These are phyloP conservation scores for Drosophila pruinosa DNA, from an alignment of 1,140 invertebrate species.

Conservation along the genomic window DNA sequence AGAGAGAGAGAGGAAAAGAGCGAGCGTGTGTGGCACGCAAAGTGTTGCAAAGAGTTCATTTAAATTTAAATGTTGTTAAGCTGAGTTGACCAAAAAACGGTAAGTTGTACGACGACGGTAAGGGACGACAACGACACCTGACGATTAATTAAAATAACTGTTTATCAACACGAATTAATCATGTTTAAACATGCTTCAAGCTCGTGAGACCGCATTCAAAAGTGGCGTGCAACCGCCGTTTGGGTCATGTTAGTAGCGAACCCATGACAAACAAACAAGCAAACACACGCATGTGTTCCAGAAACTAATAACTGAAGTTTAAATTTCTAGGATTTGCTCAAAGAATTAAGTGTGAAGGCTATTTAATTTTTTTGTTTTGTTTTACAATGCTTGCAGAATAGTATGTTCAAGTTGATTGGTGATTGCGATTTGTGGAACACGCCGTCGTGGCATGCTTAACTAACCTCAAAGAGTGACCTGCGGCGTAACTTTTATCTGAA, in stretches of 20 bases:
- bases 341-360: neutral
- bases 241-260: conserved; percentile 49
- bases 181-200: conserved; percentile 62
- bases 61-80: conserved; percentile 57
- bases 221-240: conserved; percentile 60
- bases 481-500: conserved; percentile 60
- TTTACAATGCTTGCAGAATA: neutral
- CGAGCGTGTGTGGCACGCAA: neutral
- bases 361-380: too few species aligned
- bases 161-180: conserved; percentile 80
- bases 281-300: conserved; percentile 21
- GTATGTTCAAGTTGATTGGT: neutral
- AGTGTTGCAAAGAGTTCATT: conserved; percentile 40
- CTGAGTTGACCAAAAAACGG: conserved; percentile 8
- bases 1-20: too few species aligned
- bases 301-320: neutral
- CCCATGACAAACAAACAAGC: neutral
- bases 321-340: neutral
- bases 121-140: conserved; percentile 38
- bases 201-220: conserved; percentile 58
- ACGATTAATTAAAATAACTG: conserved; percentile 78
- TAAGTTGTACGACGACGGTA: neutral
- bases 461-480: conserved; percentile 32
- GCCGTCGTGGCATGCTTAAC: neutral
- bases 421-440: conserved; percentile 22